Percentiles rank a stretch among this genome's conserved stretches.
phyloP scores from a whole-genome alignment of 2,888 invertebrate genomes.

The Troides aeacus region DNA sequence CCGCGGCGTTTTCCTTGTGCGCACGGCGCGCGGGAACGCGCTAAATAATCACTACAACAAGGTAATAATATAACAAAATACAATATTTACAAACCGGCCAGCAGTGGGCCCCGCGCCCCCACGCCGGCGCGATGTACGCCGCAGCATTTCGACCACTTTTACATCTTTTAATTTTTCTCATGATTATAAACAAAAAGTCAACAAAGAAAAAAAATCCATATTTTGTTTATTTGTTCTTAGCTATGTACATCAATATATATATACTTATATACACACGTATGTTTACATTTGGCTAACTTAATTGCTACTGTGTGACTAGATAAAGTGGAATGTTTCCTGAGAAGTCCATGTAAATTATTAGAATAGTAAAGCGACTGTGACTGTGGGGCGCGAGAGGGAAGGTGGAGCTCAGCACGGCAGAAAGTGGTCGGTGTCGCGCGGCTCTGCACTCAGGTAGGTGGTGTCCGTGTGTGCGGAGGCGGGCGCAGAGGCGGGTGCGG shows the following conservation, averaged over 20 bases:
- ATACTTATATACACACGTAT: too few species aligned
- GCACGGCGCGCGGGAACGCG: too few species aligned
- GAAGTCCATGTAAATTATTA: too few species aligned
- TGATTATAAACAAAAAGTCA: not conserved
- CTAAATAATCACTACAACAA: too few species aligned
- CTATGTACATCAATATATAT: not conserved
- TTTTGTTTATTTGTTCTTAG: not conserved
- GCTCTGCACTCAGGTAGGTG: conserved; percentile 63
- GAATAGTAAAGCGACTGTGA: too few species aligned
- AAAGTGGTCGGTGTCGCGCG: conserved; percentile 49
- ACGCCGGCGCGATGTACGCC: not conserved
- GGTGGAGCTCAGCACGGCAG: conserved; percentile 35
- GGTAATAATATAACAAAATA: too few species aligned
- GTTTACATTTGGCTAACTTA: not conserved
- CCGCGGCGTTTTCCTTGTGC: too few species aligned
- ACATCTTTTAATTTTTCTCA: not conserved
- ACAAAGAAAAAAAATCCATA: not conserved
- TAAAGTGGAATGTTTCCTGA: conserved; percentile 54
- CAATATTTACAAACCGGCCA: too few species aligned
- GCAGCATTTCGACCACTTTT: not conserved
- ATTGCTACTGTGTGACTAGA: conserved; percentile 17
- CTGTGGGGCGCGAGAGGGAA: conserved; percentile 76
- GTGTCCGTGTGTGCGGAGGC: conserved; percentile 57
- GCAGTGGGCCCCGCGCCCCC: too few species aligned
- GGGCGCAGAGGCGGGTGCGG: conserved; percentile 42